These are phyloP conservation scores for Carassius gibelio DNA, from an alignment of 2,113 vertebrate species.

Conservation along the genomic window DNA sequence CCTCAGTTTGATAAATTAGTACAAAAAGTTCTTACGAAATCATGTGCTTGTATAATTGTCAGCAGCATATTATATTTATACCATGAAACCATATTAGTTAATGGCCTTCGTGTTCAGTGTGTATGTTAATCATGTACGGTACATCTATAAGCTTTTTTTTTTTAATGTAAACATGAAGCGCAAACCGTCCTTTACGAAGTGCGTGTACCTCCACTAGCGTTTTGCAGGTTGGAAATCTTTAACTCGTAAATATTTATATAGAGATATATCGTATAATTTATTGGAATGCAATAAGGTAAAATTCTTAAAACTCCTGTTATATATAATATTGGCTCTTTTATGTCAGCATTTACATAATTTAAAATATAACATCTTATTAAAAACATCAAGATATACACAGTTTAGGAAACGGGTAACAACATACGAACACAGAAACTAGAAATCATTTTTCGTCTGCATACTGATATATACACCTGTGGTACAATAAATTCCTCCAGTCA, in stretches of 20 bases:
- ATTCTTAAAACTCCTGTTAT: slow-evolving; percentile 88
- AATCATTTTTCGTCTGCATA: slow-evolving; percentile 91
- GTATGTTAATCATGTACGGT: slow-evolving; percentile 38
- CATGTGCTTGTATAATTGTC: slow-evolving; percentile 79
- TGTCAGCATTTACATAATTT: slow-evolving; percentile 99
- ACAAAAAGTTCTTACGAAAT: slow-evolving; percentile 75
- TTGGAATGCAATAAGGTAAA: slow-evolving; percentile 95
- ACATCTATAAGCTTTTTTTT: slow-evolving; percentile 71
- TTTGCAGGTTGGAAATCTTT: slow-evolving; percentile 79
- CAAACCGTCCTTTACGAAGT: slow-evolving; percentile 90
- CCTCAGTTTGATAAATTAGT: slow-evolving; percentile 69
- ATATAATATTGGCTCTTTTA: slow-evolving; percentile 98
- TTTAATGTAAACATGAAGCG: slow-evolving; percentile 80
- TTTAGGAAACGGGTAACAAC: slow-evolving; percentile 99
- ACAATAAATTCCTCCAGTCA: slow-evolving; percentile 97
- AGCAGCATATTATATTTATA: slow-evolving; percentile 72
- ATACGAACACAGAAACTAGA: slow-evolving; percentile 99
- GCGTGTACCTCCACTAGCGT: slow-evolving; percentile 86
- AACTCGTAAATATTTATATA: slow-evolving; percentile 41
- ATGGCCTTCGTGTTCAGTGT: slow-evolving; percentile 69
- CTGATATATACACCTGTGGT: slow-evolving; percentile 97
- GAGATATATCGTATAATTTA: slow-evolving; percentile 67
- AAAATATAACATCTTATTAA: slow-evolving; percentile 99
- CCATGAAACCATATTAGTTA: slow-evolving; percentile 77
- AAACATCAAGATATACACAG: slow-evolving; percentile 99